Conservation (phyloP, 2,888 invertebrate species). For the Glyphotaelius pellucidus region DNA sequence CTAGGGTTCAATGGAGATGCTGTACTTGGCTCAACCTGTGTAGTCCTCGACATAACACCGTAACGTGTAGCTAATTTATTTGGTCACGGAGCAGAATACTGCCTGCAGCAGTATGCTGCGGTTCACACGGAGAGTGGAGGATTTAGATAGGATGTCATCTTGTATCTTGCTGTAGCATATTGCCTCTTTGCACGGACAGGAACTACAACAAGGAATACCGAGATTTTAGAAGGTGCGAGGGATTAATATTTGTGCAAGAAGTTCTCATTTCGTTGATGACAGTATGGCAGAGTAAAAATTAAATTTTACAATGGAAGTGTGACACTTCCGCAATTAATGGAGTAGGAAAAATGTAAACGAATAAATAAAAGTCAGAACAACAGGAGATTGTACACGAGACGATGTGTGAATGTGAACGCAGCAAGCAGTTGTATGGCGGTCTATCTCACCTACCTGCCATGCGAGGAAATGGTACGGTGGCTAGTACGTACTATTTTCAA, state of each 20-base stretch:
- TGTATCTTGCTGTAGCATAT: not conserved
- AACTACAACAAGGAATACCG: not conserved
- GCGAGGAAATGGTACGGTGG: no score
- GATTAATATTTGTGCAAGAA: not conserved
- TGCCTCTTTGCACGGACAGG: not conserved
- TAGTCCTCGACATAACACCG: not conserved
- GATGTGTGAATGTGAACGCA: no score
- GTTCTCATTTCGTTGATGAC: not conserved
- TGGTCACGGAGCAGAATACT: not conserved
- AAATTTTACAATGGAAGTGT: no score
- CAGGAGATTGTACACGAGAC: no score
- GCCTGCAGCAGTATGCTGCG: not conserved
- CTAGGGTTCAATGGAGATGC: not conserved
- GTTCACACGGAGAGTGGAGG: not conserved
- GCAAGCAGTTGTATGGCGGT: no score
- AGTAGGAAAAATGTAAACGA: no score
- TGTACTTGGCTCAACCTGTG: not conserved
- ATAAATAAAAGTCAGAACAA: no score
- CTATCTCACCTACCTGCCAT: no score
- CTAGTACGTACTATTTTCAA: no score
- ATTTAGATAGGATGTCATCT: constrained; percentile 2
- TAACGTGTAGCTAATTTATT: not conserved
- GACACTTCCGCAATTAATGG: no score
- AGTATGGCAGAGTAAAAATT: no score
- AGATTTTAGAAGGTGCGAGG: not conserved